Conservation (phyloP, 2,113 vertebrate genomes). For the Ciconia boyciana region DNA sequence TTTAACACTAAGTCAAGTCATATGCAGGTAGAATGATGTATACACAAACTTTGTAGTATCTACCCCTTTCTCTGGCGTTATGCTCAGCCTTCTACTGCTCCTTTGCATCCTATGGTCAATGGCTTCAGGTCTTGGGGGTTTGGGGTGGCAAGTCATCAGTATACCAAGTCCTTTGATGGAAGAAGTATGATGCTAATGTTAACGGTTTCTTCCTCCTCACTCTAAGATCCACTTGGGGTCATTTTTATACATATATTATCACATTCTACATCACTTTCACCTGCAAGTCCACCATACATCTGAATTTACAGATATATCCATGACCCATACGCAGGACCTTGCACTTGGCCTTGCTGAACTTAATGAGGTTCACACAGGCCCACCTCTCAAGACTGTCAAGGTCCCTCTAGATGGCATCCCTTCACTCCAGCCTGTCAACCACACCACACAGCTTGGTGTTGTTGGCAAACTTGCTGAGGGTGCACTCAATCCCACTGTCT, state of each 20-base stretch:
- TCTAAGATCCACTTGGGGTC: not conserved
- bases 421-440: too few relatives aligned
- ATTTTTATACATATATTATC: not conserved
- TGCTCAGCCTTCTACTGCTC: not conserved
- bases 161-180: not conserved
- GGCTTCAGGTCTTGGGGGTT: not conserved
- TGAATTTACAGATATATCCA: not conserved
- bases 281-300: not conserved
- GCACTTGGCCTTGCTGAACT: too few relatives aligned
- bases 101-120: not conserved
- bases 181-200: not conserved
- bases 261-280: not conserved
- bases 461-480: too few relatives aligned
- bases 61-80: not conserved
- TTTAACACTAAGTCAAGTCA: not conserved
- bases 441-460: too few relatives aligned
- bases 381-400: too few relatives aligned
- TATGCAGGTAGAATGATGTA: not conserved
- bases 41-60: not conserved
- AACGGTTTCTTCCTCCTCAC: not conserved
- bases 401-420: too few relatives aligned
- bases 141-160: not conserved
- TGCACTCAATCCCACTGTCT: too few relatives aligned
- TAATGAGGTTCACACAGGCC: too few relatives aligned
- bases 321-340: too few relatives aligned